Percentiles rank a stretch among this genome's conserved stretches.
Conservation (phyloP, 2,113 vertebrate species). For the Mesitornis unicolor region DNA sequence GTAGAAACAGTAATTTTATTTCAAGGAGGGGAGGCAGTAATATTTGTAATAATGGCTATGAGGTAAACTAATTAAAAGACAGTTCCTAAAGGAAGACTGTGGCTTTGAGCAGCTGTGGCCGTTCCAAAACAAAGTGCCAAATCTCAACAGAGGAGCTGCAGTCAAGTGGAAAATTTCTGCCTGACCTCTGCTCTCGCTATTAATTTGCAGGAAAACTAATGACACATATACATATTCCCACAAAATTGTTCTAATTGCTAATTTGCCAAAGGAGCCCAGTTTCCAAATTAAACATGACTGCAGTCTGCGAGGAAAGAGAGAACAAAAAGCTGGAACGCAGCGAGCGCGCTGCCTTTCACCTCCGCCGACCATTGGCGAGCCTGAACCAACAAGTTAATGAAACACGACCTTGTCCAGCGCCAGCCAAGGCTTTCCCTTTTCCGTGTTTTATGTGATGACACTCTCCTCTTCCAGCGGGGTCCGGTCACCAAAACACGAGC, state of each 20-base stretch:
- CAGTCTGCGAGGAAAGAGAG: constrained; percentile 75
- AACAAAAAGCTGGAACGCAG: constrained; percentile 67
- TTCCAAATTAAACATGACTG: constrained; percentile 95
- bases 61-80: constrained; percentile 97
- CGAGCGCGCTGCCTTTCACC: constrained; percentile 60
- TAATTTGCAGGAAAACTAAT: constrained; percentile 98
- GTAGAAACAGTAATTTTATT: constrained; percentile 82
- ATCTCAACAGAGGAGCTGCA: constrained; percentile 83
- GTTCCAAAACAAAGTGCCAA: constrained; percentile 84
- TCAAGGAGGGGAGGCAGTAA: constrained; percentile 78
- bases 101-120: constrained; percentile 83
- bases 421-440: constrained; percentile 68
- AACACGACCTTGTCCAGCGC: constrained; percentile 78
- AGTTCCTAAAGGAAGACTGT: constrained; percentile 85
- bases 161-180: constrained; percentile 92
- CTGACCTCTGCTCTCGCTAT: constrained; percentile 91
- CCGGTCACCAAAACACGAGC: neutral
- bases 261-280: constrained; percentile 92
- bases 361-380: constrained; percentile 68
- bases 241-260: constrained; percentile 99
- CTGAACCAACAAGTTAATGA: constrained; percentile 82
- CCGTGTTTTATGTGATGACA: constrained; percentile 67
- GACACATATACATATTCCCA: constrained; percentile 98
- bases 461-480: constrained; percentile 38
- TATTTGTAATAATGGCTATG: constrained; percentile 94